phyloP scores from a whole-genome alignment of 1,140 invertebrate genomes.

The Drosophila ambigua region DNA sequence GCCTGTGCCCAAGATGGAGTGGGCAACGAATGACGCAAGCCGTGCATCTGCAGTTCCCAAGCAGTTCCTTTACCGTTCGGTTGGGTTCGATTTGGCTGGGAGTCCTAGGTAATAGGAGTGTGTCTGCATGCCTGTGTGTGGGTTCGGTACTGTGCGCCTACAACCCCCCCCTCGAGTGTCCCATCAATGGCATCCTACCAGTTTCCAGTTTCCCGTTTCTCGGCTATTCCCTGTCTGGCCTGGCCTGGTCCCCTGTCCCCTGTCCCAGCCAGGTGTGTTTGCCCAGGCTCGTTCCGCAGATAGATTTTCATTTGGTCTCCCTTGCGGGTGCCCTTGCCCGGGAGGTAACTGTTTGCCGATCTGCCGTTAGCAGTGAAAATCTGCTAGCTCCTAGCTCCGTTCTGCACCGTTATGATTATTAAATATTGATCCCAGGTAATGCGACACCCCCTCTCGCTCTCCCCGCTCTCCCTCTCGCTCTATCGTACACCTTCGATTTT shows the following conservation, averaged over 20 bases:
- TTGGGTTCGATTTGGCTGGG: background rate
- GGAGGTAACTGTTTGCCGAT: slow-evolving; percentile 33
- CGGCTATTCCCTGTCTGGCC: slow-evolving; percentile 12
- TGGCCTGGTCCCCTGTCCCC: slow-evolving; percentile 28
- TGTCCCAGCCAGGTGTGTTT: slow-evolving; percentile 56
- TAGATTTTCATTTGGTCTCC: slow-evolving; percentile 5
- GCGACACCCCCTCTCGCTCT: slow-evolving; percentile 52
- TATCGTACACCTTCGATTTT: slow-evolving; percentile 60
- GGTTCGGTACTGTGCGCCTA: slow-evolving; percentile 4
- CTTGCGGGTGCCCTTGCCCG: slow-evolving; percentile 50
- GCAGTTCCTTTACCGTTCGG: too few relatives aligned
- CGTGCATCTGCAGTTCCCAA: slow-evolving; percentile 26
- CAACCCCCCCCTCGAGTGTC: slow-evolving; percentile 5
- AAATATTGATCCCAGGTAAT: slow-evolving; percentile 65
- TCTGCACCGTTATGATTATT: slow-evolving; percentile 74
- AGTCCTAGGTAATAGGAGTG: slow-evolving; percentile 29
- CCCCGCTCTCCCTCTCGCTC: background rate
- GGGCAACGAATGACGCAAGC: slow-evolving; percentile 3
- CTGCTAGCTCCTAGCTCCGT: background rate
- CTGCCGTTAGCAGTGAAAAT: slow-evolving; percentile 72
- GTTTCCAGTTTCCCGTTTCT: slow-evolving; percentile 35
- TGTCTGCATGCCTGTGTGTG: slow-evolving; percentile 10
- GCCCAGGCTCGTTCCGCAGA: slow-evolving; percentile 40
- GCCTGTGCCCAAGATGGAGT: slow-evolving; percentile 38
- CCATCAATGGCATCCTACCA: background rate